phyloP scores from a whole-genome alignment of 2,113 vertebrate genomes.

The Astatoreochromis straeleni region DNA sequence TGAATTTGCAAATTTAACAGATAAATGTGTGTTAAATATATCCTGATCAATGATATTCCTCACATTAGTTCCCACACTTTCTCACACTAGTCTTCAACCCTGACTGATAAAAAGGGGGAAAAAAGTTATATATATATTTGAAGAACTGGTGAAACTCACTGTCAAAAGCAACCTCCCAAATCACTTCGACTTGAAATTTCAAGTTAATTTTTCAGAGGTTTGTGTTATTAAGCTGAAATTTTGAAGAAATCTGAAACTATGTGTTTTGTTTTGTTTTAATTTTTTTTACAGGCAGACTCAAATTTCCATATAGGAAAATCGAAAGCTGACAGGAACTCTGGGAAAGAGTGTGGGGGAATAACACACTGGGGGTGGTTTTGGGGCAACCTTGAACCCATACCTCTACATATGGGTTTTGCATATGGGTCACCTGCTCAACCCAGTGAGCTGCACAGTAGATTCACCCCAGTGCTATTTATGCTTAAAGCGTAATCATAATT shows the following conservation, averaged over 20 bases:
- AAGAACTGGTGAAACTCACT: neutral
- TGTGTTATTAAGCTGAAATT: neutral
- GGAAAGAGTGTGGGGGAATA: neutral
- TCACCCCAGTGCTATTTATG: neutral
- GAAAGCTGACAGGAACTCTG: neutral
- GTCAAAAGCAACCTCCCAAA: neutral
- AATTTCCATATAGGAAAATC: neutral
- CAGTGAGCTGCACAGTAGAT: neutral
- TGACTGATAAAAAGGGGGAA: neutral
- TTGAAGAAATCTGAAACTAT: neutral
- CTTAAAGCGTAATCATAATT: neutral
- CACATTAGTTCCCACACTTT: neutral
- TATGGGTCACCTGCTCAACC: neutral
- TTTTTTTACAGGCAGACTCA: neutral
- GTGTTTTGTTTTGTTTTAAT: neutral
- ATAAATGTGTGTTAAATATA: neutral
- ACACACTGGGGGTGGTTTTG: neutral
- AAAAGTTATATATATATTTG: rapidly evolving
- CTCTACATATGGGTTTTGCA: neutral
- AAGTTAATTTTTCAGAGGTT: neutral
- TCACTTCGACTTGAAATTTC: neutral
- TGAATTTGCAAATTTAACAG: neutral
- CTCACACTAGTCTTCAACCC: neutral
- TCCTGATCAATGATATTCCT: neutral
- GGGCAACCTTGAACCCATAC: neutral